These are phyloP conservation scores for Poliocrania exsul DNA, from an alignment of 2,797 vertebrate species.

Conservation along the genomic window DNA sequence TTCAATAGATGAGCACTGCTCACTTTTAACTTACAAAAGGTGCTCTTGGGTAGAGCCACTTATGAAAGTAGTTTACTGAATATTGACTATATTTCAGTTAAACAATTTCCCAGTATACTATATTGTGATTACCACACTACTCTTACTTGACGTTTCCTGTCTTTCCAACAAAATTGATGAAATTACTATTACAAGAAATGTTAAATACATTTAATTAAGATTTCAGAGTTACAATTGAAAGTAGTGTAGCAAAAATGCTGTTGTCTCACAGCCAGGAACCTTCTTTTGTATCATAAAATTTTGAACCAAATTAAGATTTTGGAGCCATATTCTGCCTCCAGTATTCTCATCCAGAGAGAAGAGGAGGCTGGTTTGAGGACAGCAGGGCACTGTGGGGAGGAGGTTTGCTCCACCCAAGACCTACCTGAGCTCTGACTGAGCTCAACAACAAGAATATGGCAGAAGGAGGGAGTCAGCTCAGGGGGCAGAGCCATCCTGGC, in stretches of 20 bases:
- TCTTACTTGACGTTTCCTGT: background rate
- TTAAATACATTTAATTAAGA: background rate
- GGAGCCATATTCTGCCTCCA: background rate
- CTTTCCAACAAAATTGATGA: background rate
- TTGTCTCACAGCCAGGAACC: background rate
- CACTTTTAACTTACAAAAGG: background rate
- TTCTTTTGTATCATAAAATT: background rate
- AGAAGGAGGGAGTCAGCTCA: background rate
- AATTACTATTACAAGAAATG: background rate
- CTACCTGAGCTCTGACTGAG: background rate
- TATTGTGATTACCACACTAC: background rate
- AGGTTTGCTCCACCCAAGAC: background rate
- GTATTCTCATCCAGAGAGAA: background rate
- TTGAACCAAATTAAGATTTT: background rate
- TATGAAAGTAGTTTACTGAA: background rate
- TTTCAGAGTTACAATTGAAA: background rate
- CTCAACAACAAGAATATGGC: background rate
- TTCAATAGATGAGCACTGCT: background rate
- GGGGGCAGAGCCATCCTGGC: background rate
- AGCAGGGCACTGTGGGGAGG: background rate
- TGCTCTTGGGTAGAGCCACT: background rate
- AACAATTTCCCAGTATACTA: background rate
- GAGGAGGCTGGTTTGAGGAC: background rate
- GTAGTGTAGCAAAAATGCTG: background rate
- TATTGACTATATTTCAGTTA: background rate